Conservation (phyloP, 92 coral and sea anemone species). For the Pocillopora meandrina region DNA sequence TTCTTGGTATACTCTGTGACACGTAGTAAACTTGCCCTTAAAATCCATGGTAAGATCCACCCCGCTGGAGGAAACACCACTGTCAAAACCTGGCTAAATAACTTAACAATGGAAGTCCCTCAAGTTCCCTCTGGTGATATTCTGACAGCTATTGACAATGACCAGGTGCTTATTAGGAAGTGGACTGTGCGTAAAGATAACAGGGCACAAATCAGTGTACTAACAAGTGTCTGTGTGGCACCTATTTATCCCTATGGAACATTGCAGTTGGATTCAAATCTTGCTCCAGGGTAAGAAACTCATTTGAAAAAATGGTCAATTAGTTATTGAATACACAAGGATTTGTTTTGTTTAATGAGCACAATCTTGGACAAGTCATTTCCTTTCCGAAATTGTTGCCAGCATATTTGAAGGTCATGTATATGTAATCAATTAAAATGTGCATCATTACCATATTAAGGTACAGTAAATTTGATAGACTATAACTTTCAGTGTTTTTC, state of each 20-base stretch:
- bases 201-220: conserved; percentile 44
- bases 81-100: conserved; percentile 27
- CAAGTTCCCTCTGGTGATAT: conserved; percentile 38
- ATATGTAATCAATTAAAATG: not conserved
- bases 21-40: conserved; percentile 23
- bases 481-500: too few species aligned
- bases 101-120: conserved; percentile 25
- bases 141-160: conserved; percentile 37
- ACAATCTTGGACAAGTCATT: too few species aligned
- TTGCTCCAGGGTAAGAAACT: conserved; percentile 41
- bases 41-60: conserved; percentile 27
- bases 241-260: conserved; percentile 22
- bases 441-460: too few species aligned
- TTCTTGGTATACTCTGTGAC: conserved; percentile 36
- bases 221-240: conserved; percentile 45
- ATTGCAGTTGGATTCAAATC: conserved; percentile 11
- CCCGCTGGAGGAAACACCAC: conserved; percentile 23
- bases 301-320: not conserved
- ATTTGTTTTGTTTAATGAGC: too few species aligned
- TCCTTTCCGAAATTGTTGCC: too few species aligned
- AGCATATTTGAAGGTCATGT: not conserved
- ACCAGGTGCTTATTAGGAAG: conserved; percentile 41
- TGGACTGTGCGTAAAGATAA: conserved; percentile 49
- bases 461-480: too few species aligned
- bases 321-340: not conserved